Evolutionary conservation across 2,113 vertebrate genomes (phyloP).

Genomic region (Cryptotis parvus): DNA sequence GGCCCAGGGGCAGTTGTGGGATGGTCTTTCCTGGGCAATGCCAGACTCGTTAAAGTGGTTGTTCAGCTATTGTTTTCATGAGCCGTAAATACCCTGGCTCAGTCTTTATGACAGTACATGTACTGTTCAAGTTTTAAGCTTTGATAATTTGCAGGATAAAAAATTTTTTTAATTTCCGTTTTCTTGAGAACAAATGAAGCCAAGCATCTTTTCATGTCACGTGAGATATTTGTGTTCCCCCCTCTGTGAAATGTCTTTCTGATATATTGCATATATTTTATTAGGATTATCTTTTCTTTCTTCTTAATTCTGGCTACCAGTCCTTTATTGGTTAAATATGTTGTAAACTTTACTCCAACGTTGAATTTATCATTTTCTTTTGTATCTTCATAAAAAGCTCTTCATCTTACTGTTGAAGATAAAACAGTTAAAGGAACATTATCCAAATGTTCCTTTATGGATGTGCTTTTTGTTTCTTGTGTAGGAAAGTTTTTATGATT

Average conservation of each 20-base stretch:
- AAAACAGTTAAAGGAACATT: too few relatives aligned
- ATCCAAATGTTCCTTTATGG: slow-evolving; percentile 34
- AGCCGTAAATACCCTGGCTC: neutral
- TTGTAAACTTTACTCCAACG: neutral
- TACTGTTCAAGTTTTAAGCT: neutral
- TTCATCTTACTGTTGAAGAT: slow-evolving; percentile 61
- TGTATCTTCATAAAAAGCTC: slow-evolving; percentile 65
- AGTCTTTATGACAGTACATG: neutral
- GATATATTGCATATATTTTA: neutral
- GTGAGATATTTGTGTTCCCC: neutral
- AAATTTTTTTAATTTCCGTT: slow-evolving; percentile 10
- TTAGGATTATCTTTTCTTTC: neutral
- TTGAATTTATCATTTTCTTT: slow-evolving; percentile 51
- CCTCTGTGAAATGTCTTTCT: slow-evolving; percentile 4
- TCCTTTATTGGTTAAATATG: slow-evolving; percentile 71
- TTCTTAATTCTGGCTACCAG: slow-evolving; percentile 27
- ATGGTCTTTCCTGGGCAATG: neutral
- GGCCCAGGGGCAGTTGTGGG: neutral
- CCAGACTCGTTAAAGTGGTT: slow-evolving; percentile 2
- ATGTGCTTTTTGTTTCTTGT: slow-evolving; percentile 53
- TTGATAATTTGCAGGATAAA: neutral
- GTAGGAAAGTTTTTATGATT: slow-evolving; percentile 61
- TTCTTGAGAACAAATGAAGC: neutral
- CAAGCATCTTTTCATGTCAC: neutral
- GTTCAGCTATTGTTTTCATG: neutral